Base-by-base conservation (phyloP, 2,113 vertebrate genomes). In the Micromys minutus region DNA sequence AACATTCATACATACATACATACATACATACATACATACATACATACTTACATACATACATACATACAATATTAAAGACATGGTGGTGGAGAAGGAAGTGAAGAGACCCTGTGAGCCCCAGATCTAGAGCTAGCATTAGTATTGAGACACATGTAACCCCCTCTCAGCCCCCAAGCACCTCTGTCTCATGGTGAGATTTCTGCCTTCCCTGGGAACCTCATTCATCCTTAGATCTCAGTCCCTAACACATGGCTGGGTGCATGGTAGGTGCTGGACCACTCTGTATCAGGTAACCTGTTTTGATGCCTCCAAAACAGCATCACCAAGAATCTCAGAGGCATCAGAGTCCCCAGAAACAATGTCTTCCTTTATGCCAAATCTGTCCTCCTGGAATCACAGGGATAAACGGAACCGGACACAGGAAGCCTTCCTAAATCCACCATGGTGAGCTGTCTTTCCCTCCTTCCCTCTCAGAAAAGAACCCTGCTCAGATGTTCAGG, bases 71-170 rank as follows among this genome's bases (percentile, higher is more conserved):
- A 72, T 12, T n/a, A 52, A n/a, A 57, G 50, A 3, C 1, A 5
- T 3, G 42, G 21, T 61, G 1, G 4, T 7, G 6, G 36, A 79
- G 26, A 88, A 42, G 13, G 29, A 85, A n/a, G 26, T n/a, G 55
- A 50, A 7, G n/a, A 89, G 92, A 47, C 77, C 2, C 4, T 3
- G 2, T 0, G 0, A 80, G 26, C 67, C 19, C 15, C 74, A 74
- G 2, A 24, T 34, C 65, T 83, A 52, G 52, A 55, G 47, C n/a
- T n/a, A 34, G 42, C 19, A 39, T 19, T 50, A 21, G n/a, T 6
- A 22, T 2, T 1, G 15, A 39, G 22, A 21, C 81, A 52, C 17
- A 24, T 0, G 0, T 11, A 12, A 31, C 31, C 19, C 50, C 9
- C 80, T 87, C 94, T 9, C 19, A 65, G n/a, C 0, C 63, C n/a